Evolutionary conservation across 37 sponge, comb jelly and placozoan species (phyloP).

Genomic region (Bolinopsis microptera): DNA sequence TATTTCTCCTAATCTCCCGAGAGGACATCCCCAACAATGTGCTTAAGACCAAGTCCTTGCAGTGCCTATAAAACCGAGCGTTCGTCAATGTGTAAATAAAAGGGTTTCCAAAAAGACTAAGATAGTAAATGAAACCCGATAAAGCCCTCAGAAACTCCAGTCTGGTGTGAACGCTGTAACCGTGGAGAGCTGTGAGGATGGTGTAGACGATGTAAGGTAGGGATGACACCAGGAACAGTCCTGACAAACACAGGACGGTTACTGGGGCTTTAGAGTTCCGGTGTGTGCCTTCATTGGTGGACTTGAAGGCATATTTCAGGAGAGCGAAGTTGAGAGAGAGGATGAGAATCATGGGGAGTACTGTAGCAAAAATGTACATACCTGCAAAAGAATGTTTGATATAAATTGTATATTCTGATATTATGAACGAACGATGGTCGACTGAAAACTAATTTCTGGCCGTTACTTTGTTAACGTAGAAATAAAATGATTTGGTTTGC

Average conservation of each 20-base stretch:
- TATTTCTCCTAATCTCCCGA: background rate
- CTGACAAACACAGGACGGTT: background rate
- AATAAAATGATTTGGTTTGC: too few relatives aligned
- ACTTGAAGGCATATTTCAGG: background rate
- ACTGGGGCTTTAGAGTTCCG: background rate
- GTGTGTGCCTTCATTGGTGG: background rate
- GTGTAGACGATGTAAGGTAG: background rate
- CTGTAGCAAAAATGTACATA: background rate
- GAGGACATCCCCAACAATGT: background rate
- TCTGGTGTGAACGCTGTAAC: background rate
- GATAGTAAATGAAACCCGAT: background rate
- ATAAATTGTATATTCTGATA: background rate
- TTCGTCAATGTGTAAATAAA: background rate
- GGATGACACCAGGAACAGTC: background rate
- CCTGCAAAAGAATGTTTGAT: background rate
- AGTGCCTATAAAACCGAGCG: background rate
- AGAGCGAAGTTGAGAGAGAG: background rate
- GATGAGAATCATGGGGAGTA: slow-evolving; percentile 7
- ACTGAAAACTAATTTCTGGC: too few relatives aligned
- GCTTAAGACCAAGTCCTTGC: background rate
- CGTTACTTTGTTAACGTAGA: too few relatives aligned
- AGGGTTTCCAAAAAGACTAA: slow-evolving; percentile 29
- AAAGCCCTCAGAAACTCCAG: background rate
- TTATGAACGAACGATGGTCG: too few relatives aligned
- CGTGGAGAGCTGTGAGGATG: background rate